Evolutionary conservation across 2,888 invertebrate species (phyloP), one percentile per base, ranked within the genome.

Genomic region (Euphydryas editha): DNA sequence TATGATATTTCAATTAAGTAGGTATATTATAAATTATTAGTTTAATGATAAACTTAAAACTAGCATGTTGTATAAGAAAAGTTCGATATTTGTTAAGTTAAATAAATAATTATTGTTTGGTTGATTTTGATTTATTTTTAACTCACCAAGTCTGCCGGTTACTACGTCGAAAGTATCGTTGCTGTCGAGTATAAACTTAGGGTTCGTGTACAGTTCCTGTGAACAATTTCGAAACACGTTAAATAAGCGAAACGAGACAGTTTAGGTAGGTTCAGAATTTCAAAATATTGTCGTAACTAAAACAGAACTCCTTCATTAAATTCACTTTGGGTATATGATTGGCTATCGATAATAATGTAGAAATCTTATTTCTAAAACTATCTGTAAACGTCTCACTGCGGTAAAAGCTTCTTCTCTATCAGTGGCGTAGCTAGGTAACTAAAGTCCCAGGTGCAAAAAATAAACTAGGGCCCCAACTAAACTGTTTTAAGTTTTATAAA

Each of bases 111-210:
- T 11, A 13, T 21, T 49, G 24, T 51, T 15, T 30, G 30, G 6
- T 30, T 30, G 30, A 8, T 7, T 30, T 24, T 8, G 37, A 37
- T 54, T 24, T 42, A n/a, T 44, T 18, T 21, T 18, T 20, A 56
- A 54, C 95, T 94, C 87, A 97, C 97, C 98, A 93, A 98, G 95
- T 94, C 97, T 97, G 11, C 98, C 98, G 0, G 97, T 95, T 46
- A 95, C 94, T 58, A 98, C 96, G 84, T 98, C 98, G 82, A 98
- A 97, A 62, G 96, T 95, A 49, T 96, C 94, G 10, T 95, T 95
- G 51, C 96, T 95, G 87, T 96, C 96, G 79, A 95, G 94, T n/a
- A 97, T 95, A 82, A 97, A 97, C 62, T 95, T 94, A 0, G 97
- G 96, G 73, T 96, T 95, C 62, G 94, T 88, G 80, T 95, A 95